Evolutionary conservation across 2,797 vertebrate genomes (phyloP), one percentile per base, ranked within the genome.

Genomic region (Myotis daubentonii): DNA sequence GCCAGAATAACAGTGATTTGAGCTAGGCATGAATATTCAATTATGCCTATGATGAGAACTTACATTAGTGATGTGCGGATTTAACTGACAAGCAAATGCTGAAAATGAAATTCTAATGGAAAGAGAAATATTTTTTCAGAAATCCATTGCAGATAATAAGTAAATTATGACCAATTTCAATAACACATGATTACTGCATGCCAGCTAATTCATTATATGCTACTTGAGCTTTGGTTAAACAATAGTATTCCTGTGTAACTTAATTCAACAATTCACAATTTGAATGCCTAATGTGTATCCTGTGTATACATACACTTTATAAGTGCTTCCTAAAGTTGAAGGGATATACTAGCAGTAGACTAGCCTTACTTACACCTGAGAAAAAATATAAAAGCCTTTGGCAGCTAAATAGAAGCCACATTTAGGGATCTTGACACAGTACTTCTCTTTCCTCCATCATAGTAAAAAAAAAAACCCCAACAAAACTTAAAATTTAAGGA

Each of bases 91-190:
- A 93, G 92, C 57, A 89, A 94, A 94, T 91, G 80, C 76, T 95
- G 44, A 94, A 78, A 95, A 93, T 91, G 93, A 93, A 36, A 94
- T 96, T 95, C 49, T 92, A 95, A 95, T 80, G 44, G 75, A 93
- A 98, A 97, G 49, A 97, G 97, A 97, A 97, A 86, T 33, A 17
- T 96, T 97, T 97, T 97, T 97, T 89, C 78, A 96, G 90, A 96
- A 97, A 70, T 2, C 47, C 5, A 2, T 78, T 96, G 86, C 49
- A 95, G 87, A 91, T 97, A 98, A 94, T 97, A 95, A 97, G 57
- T 85, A 92, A 97, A 93, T 96, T 41, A 8, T 97, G 94, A 87
- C 62, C 41, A 96, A 90, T 81, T 96, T 93, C 85, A 96, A 38
- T 93, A 96, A 97, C 91, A 96, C 20, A 33, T 82, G 74, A 92